A percentile compares a stretch with the other conserved stretches of the same genome.
Conservation (phyloP, 1,140 invertebrate species). For the Drosophila prosaltans region DNA sequence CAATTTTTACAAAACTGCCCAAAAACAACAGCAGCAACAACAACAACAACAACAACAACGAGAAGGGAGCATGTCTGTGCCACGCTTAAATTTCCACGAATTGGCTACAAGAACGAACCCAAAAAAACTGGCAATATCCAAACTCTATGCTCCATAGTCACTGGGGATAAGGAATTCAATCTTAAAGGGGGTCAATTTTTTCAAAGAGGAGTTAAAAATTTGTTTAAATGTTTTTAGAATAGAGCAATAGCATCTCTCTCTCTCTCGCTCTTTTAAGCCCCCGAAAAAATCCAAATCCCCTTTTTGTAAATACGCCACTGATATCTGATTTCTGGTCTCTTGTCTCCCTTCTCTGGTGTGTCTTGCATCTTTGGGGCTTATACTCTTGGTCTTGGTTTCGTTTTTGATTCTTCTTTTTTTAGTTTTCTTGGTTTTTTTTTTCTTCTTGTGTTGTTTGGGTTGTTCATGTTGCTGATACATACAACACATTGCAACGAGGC, state of each 20-base stretch:
- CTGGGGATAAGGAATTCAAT: not conserved
- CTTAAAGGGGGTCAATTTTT: not conserved
- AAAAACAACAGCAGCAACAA: slow-evolving; percentile 70
- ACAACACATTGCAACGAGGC: slow-evolving; percentile 67
- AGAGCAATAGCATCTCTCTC: no score
- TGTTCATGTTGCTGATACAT: slow-evolving; percentile 77
- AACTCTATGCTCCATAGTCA: not conserved
- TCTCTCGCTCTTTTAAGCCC: no score
- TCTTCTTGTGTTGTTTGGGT: slow-evolving; percentile 9
- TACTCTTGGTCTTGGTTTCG: not conserved
- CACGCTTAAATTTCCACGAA: slow-evolving; percentile 82
- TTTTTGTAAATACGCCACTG: not conserved
- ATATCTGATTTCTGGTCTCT: not conserved
- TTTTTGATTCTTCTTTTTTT: slow-evolving; percentile 32
- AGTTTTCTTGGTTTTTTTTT: not conserved
- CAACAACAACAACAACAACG: slow-evolving; percentile 62
- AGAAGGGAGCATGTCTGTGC: slow-evolving; percentile 76
- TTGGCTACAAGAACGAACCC: slow-evolving; percentile 73
- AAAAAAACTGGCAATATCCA: slow-evolving; percentile 20
- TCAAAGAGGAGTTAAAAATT: not conserved
- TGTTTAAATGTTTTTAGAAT: no score
- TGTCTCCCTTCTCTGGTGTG: not conserved
- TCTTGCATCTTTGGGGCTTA: slow-evolving; percentile 7
- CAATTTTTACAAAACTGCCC: slow-evolving; percentile 82
- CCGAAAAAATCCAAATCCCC: not conserved